Base-by-base conservation (phyloP, 1,140 invertebrate species). In the Carposina sasakii region DNA sequence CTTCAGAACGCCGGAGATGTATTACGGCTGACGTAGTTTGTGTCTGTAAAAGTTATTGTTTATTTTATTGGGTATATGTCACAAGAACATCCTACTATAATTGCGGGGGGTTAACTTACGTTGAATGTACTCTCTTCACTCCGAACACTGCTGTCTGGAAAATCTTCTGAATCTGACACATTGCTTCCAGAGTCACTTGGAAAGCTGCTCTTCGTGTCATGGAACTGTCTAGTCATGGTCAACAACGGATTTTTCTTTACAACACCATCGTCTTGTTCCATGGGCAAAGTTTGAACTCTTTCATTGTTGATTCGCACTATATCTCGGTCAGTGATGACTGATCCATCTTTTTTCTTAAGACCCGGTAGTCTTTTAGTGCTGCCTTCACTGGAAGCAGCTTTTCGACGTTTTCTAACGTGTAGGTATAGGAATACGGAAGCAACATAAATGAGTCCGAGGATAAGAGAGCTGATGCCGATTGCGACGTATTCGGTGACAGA, bases 361-460 rank as follows among this genome's bases (percentile, higher is more conserved):
- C 62, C 66, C 59, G 73, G 76, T 2, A 76, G 20, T 53, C 63
- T 69, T 56, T 65, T 62, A n/a, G 52, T 54, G 15, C 54, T 65
- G 3, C 52, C 64, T 41, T 67, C 68, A 47, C 73, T 64, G 2
- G 66, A 64, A 9, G 68, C 63, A 20, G 76, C 68, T 62, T 86
- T 76, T 31, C 77, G 76, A 16, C 85, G 73, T 63, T 87, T 88
- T 54, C 90, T 88, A 39, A 92, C 88, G 60, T 93, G 92, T 5
- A 96, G 71, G 65, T 94, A 96, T 0, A 95, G 84, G 16, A 94
- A 91, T 3, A 96, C 90, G 10, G 93, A 94, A 0, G 92, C 90
- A 2, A 95, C 90, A 62, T 96, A 96, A 55, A 94, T 92, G 10
- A 96, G 79, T 0, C 93, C 93, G 3, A 96, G 81, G 1, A 95